Base-by-base conservation (phyloP, 2,888 invertebrate species). In the Hylaea fasciaria region DNA sequence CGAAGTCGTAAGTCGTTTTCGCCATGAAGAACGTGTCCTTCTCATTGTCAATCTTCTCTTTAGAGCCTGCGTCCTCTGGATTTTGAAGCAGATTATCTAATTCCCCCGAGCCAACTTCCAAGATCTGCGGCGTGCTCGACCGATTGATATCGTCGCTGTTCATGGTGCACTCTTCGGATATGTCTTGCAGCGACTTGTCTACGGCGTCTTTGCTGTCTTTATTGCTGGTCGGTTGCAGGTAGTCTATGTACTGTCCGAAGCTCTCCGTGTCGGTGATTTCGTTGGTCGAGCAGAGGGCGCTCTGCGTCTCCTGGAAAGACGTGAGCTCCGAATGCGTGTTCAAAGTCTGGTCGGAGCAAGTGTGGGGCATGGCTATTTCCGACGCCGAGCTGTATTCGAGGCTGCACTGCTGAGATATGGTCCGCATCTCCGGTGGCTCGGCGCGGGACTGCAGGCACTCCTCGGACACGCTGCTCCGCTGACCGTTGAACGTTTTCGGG, bases 361-460 rank as follows among this genome's bases (percentile, higher is more conserved):
- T 91, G 65, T 92, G 88, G 0, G 93, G 93, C 80, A 93, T 86
- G 0, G 93, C 93, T 66, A 89, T 90, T 79, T 93, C 92, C 0
- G 93, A 93, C 0, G 94, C 94, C 0, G 95, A 95, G 65, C 94
- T 95, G 72, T 95, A 95, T 73, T 95, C 95, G 47, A 95, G 83
- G 60, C 95, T 95, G 71, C 95, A 95, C 68, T 95, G 95, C 70
- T 95, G 95, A 0, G 95, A 95, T 29, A 95, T 94, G 0, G 95
- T 95, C 22, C 95, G 87, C 92, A 95, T 93, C 65, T 91, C 91
- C 3, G 93, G 92, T 45, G 81, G 87, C 28, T 89, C 90, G 0
- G 89, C 88, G 16, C 88, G 87, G 53, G 89, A 89, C 57, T 89
- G 89, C 40, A 93, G 71, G 35, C 91, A 91, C 64, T 93, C 92